Conservation (phyloP, 2,888 invertebrate species). For the Abrostola tripartita region DNA sequence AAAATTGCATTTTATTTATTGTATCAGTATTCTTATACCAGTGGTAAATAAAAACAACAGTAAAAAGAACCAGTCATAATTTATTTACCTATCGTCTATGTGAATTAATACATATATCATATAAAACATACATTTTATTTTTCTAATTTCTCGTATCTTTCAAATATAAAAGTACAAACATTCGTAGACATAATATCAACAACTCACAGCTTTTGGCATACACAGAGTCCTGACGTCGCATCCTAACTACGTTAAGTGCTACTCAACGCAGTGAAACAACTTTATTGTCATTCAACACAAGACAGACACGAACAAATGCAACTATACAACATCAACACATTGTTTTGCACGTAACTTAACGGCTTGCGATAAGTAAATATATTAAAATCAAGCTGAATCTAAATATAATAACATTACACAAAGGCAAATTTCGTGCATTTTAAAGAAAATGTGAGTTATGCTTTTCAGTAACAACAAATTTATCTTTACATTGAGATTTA, state of each 20-base stretch:
- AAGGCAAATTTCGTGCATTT: constrained; percentile 1
- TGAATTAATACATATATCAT: constrained; percentile 77
- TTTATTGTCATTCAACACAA: constrained; percentile 67
- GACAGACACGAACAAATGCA: constrained; percentile 48
- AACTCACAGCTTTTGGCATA: constrained; percentile 64
- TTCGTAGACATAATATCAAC: constrained; percentile 62
- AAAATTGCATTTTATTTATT: constrained; percentile 26
- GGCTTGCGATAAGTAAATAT: constrained; percentile 10
- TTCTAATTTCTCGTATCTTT: constrained; percentile 65
- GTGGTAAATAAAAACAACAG: constrained; percentile 60
- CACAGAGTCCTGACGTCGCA: constrained; percentile 41
- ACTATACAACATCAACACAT: constrained; percentile 31
- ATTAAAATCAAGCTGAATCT: constrained; percentile 4
- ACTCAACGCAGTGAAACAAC: constrained; percentile 65
- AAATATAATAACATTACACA: background rate
- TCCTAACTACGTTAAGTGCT: constrained; percentile 68
- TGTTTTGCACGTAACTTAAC: constrained; percentile 26
- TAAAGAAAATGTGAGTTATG: constrained; percentile 19
- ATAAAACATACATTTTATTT: constrained; percentile 76
- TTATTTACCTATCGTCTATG: constrained; percentile 76
- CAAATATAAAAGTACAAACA: constrained; percentile 86
- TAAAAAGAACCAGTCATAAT: constrained; percentile 75
- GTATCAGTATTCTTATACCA: constrained; percentile 24
- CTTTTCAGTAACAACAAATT: constrained; percentile 24
- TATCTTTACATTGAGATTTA: constrained; percentile 35